phyloP scores from a whole-genome alignment of 1,140 invertebrate genomes.

The Galendromus occidentalis region DNA sequence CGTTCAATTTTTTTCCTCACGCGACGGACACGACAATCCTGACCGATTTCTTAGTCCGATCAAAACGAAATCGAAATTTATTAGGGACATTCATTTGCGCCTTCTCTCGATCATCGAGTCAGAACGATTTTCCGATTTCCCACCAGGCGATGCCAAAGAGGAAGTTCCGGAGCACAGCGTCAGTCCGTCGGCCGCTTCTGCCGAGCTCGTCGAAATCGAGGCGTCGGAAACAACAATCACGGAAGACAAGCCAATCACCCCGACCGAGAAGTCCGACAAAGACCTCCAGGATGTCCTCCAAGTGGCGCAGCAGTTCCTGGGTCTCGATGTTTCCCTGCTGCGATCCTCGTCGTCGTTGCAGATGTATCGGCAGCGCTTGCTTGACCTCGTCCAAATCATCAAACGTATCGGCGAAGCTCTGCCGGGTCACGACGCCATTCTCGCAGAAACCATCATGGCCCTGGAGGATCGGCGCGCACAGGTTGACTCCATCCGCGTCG shows the following conservation, averaged over 20 bases:
- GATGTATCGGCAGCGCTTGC: neutral
- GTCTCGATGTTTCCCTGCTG: constrained; percentile 1
- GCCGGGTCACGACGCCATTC: neutral
- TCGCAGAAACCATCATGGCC: neutral
- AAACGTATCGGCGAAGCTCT: neutral
- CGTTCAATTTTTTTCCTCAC: too few relatives aligned
- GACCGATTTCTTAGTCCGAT: neutral
- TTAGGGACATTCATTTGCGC: neutral
- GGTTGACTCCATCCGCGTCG: neutral
- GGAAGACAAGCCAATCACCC: neutral
- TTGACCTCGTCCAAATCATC: neutral
- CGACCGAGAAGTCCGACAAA: neutral
- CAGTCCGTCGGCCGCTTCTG: neutral
- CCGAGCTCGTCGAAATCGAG: neutral
- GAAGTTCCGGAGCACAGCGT: constrained; percentile 6
- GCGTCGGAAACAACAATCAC: neutral
- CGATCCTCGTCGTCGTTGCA: neutral
- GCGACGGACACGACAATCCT: neutral
- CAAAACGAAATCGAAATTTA: neutral
- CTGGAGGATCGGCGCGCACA: neutral
- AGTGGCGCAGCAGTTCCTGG: neutral
- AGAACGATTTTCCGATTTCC: neutral
- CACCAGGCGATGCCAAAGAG: neutral
- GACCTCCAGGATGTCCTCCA: neutral
- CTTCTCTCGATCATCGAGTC: neutral